Evolutionary conservation across 2,797 vertebrate species (phyloP).

Genomic region (Ctenosaura bakeri): DNA sequence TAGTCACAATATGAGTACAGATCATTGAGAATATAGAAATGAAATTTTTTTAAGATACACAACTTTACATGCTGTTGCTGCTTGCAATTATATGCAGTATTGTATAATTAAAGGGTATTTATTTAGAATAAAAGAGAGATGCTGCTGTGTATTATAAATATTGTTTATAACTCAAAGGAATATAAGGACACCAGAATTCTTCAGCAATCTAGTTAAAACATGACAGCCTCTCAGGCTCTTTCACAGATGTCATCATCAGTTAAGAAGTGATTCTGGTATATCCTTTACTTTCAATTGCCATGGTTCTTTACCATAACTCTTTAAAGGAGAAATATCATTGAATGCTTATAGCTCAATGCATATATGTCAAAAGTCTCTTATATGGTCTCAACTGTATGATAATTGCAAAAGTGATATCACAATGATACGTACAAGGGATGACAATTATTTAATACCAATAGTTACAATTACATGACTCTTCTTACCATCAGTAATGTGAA

Average conservation of each 20-base stretch:
- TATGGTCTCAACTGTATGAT: background rate
- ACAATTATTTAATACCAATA: background rate
- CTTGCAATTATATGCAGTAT: slow-evolving; percentile 6
- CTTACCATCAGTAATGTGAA: background rate
- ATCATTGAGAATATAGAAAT: slow-evolving; percentile 34
- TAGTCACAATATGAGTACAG: slow-evolving; percentile 18
- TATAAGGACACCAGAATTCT: background rate
- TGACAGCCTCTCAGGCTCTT: background rate
- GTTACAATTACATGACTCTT: background rate
- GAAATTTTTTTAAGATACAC: slow-evolving; percentile 31
- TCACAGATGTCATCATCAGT: accelerated
- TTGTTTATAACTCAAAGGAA: background rate
- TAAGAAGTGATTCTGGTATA: slow-evolving; percentile 2
- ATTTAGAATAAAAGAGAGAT: background rate
- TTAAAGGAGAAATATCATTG: background rate
- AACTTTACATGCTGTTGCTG: background rate
- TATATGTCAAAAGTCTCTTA: background rate
- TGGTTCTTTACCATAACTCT: background rate
- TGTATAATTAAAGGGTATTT: slow-evolving; percentile 42
- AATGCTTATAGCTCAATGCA: background rate
- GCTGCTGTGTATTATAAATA: slow-evolving; percentile 16
- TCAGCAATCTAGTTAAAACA: slow-evolving; percentile 33
- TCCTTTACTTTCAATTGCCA: background rate
- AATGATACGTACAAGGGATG: background rate
- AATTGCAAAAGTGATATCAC: background rate